Evolutionary conservation across 2,888 invertebrate species (phyloP), one percentile per base, ranked within the genome.

Genomic region (Oscheius sp.): DNA sequence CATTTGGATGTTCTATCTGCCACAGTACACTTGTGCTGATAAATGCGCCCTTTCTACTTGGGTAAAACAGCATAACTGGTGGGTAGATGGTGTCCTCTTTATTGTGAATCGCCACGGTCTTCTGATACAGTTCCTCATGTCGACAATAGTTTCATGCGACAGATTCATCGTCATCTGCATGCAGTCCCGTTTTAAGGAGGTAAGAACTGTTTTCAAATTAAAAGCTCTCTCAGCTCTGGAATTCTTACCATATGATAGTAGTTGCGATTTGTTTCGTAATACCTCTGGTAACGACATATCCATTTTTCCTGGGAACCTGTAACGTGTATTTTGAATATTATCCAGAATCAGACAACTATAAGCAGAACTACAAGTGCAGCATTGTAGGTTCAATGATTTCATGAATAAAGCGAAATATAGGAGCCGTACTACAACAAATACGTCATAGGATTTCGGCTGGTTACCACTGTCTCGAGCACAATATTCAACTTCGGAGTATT

Each of bases 141-240:
- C 63, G 5, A n/a, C n/a, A 1, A 21, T 25, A 7, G 13, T 63
- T 43, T n/a, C 63, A 9, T 43, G 23, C 21, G 63, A 63, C 45
- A 9, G 63, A 63, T 45, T 63, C 1, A 45, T 63, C 21, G 45
- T 63, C n/a, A 43, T 63, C 35, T 63, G 58, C 27, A 7, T 27
- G 25, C 29, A 58, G 29, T 27, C 16, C 13, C 12, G n/a, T 13
- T 13, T 25, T 58, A 27, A 13, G 27, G 25, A 58, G 7, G 58
- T 23, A 25, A n/a, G n/a, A n/a, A n/a, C n/a, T n/a, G n/a, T n/a
- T n/a, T n/a, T n/a, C n/a, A n/a, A n/a, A n/a, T n/a, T 13, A 7
- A 58, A 27, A 7, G 12, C 25, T 27, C 5, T 1, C 12, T 58
- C n/a, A 58, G 58, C n/a, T 58, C 58, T 58, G 58, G 58, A 25